These are phyloP conservation scores for Episyrphus balteatus DNA, from an alignment of 1,140 invertebrate genomes.

Conservation along the genomic window DNA sequence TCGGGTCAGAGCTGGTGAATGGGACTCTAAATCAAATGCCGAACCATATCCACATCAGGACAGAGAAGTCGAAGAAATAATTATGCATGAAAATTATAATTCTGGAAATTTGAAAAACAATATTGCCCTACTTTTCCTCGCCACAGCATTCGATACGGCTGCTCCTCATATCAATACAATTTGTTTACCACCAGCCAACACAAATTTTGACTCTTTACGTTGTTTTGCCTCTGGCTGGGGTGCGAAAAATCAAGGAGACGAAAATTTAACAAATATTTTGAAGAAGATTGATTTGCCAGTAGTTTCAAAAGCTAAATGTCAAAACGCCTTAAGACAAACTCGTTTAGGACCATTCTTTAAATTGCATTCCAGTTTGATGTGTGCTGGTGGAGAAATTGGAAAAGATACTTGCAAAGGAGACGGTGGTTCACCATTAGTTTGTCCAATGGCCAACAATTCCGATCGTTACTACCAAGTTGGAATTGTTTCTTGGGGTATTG, in stretches of 20 bases:
- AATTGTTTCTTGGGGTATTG: conserved; percentile 12
- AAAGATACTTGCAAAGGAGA: conserved; percentile 52
- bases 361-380: conserved; percentile 56
- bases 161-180: conserved; percentile 59
- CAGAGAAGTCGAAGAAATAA: conserved; percentile 42
- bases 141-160: conserved; percentile 48
- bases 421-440: conserved; percentile 46
- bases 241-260: conserved; percentile 40
- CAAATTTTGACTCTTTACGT: conserved; percentile 7
- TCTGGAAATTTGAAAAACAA: conserved; percentile 46
- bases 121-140: conserved; percentile 56
- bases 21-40: conserved; percentile 45
- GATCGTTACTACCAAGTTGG: conserved; percentile 48
- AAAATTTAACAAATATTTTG: conserved; percentile 39
- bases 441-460: conserved; percentile 40
- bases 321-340: conserved; percentile 44
- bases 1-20: conserved; percentile 56
- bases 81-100: conserved; percentile 41
- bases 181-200: conserved; percentile 47
- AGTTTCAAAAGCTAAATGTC: conserved; percentile 43
- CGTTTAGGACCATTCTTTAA: conserved; percentile 48
- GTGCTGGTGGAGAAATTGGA: conserved; percentile 55
- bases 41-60: conserved; percentile 53
- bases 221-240: conserved; percentile 59
- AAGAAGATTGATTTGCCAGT: conserved; percentile 55